Percentiles rank a stretch among this genome's conserved stretches.
These are phyloP conservation scores for Chloroclystis v-ata DNA, from an alignment of 2,888 invertebrate species.

Conservation along the genomic window DNA sequence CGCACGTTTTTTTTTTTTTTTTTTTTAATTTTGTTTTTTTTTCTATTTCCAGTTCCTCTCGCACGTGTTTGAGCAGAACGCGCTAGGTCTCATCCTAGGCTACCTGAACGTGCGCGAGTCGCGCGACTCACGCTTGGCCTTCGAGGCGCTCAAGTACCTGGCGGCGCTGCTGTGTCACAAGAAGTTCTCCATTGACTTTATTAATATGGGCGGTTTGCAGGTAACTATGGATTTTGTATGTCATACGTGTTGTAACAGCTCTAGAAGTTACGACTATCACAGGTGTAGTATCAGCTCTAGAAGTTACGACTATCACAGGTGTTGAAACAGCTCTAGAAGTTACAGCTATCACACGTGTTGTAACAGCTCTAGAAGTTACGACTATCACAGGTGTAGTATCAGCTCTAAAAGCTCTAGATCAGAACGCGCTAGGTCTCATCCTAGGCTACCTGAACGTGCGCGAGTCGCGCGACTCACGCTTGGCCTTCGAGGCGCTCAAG, in stretches of 20 bases:
- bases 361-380: too few species aligned
- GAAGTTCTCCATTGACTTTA: constrained; percentile 98
- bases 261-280: too few species aligned
- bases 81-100: constrained; percentile 91
- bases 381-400: too few species aligned
- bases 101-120: constrained; percentile 94
- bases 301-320: too few species aligned
- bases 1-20: too few species aligned
- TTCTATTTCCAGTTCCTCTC: constrained; percentile 83
- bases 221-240: too few species aligned
- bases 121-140: constrained; percentile 93
- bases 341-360: too few species aligned
- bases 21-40: too few species aligned
- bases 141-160: constrained; percentile 97
- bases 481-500: constrained; percentile 97
- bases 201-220: constrained; percentile 91
- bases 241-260: too few species aligned
- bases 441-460: constrained; percentile 93
- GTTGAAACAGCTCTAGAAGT: too few species aligned
- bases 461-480: constrained; percentile 91
- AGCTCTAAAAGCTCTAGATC: too few species aligned
- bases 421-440: constrained; percentile 93
- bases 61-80: constrained; percentile 95
- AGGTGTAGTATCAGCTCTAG: too few species aligned
- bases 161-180: constrained; percentile 97